phyloP scores from a whole-genome alignment of 2,888 invertebrate genomes.

The Lithophane semibrunnea region DNA sequence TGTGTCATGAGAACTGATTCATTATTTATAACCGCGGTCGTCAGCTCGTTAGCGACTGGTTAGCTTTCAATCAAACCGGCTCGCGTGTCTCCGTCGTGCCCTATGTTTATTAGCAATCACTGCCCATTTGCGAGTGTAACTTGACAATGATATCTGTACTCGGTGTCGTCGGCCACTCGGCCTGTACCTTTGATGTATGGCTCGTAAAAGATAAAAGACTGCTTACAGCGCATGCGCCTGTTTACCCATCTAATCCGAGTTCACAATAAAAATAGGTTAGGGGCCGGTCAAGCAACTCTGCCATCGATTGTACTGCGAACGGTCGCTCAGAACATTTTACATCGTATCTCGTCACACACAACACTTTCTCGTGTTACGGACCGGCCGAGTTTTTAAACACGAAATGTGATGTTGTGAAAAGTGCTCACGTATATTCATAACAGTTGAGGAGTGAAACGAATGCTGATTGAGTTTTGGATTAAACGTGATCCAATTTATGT shows the following conservation, averaged over 20 bases:
- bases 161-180: slow-evolving; percentile 9
- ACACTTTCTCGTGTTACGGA: slow-evolving; percentile 59
- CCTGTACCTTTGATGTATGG: slow-evolving; percentile 69
- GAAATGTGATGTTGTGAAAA: slow-evolving; percentile 48
- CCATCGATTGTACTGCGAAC: slow-evolving; percentile 72
- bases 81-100: slow-evolving; percentile 45
- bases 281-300: slow-evolving; percentile 81
- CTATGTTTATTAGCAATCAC: slow-evolving; percentile 53
- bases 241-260: slow-evolving; percentile 79
- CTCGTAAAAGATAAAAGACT: slow-evolving; percentile 66
- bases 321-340: slow-evolving; percentile 40
- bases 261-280: slow-evolving; percentile 83
- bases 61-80: slow-evolving; percentile 67
- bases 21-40: slow-evolving; percentile 64
- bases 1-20: slow-evolving; percentile 58
- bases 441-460: slow-evolving; percentile 33
- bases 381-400: slow-evolving; percentile 49
- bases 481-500: slow-evolving; percentile 7
- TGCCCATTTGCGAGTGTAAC: slow-evolving; percentile 31
- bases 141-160: slow-evolving; percentile 61
- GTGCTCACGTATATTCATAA: slow-evolving; percentile 35
- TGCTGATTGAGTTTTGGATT: slow-evolving; percentile 23
- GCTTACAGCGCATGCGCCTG: slow-evolving; percentile 75
- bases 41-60: slow-evolving; percentile 55
- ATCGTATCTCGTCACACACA: slow-evolving; percentile 54